Percentiles rank a stretch among this genome's conserved stretches.
These are phyloP conservation scores for Plebejus argus DNA, from an alignment of 2,888 invertebrate species.

Conservation along the genomic window DNA sequence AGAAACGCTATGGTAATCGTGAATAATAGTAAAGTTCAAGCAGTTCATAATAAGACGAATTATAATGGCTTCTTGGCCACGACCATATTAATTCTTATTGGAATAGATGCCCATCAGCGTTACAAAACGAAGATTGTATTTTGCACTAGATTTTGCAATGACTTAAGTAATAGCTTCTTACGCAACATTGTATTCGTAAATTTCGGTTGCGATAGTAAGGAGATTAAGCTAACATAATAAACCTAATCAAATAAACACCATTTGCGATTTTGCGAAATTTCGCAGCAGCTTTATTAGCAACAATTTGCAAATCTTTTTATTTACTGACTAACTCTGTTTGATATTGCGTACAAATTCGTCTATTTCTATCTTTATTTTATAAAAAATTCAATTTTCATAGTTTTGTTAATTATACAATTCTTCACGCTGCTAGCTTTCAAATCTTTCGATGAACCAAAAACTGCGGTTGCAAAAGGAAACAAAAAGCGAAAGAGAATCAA, in stretches of 20 bases:
- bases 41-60: slow-evolving; percentile 25
- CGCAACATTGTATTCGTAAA: slow-evolving; percentile 21
- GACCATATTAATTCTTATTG: slow-evolving; percentile 27
- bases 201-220: slow-evolving; percentile 18
- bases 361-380: neutral
- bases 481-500: slow-evolving; percentile 8
- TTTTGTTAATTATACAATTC: neutral
- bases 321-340: neutral
- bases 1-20: neutral
- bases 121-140: slow-evolving; percentile 28
- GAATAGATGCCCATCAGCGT: slow-evolving; percentile 29
- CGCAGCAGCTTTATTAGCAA: neutral
- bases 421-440: neutral
- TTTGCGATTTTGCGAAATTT: neutral
- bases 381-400: neutral
- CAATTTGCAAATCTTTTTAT: neutral
- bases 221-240: slow-evolving; percentile 12
- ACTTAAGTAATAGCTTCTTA: slow-evolving; percentile 22
- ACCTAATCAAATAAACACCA: slow-evolving; percentile 11
- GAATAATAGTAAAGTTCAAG: neutral
- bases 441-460: neutral
- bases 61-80: slow-evolving; percentile 27
- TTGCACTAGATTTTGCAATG: slow-evolving; percentile 26
- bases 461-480: neutral
- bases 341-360: neutral